A percentile compares a stretch with the other conserved stretches of the same genome.
These are phyloP conservation scores for Linurgus olivaceus DNA, from an alignment of 2,797 vertebrate genomes.

Conservation along the genomic window DNA sequence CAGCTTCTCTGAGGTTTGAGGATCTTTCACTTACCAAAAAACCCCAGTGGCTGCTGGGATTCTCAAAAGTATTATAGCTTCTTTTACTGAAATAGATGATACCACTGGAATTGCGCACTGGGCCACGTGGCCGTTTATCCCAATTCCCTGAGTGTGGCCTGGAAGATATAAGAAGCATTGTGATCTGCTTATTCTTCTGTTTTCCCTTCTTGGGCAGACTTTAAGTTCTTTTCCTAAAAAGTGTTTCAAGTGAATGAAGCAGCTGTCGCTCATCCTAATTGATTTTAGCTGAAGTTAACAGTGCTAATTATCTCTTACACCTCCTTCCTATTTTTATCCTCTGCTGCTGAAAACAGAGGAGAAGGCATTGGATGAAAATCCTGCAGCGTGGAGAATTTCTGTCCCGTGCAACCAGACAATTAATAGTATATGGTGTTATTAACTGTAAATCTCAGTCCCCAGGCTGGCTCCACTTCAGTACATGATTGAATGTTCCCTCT, in stretches of 20 bases:
- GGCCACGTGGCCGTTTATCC: rapidly evolving
- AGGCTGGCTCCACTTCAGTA: neutral
- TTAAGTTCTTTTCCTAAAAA: neutral
- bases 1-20: neutral
- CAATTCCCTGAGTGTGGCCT: neutral
- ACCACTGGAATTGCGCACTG: neutral
- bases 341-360: neutral
- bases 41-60: neutral
- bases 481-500: neutral
- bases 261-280: neutral
- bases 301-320: neutral
- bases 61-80: neutral
- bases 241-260: neutral
- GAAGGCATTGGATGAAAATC: neutral
- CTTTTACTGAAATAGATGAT: neutral
- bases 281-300: neutral
- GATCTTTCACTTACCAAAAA: neutral
- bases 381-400: neutral
- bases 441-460: neutral
- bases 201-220: neutral
- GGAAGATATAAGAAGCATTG: neutral
- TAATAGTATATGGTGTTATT: neutral
- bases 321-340: neutral
- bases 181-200: neutral
- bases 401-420: neutral